Evolutionary conservation across 2,888 invertebrate species (phyloP), one percentile per base, ranked within the genome.

Genomic region (Himalopsyche anomala): DNA sequence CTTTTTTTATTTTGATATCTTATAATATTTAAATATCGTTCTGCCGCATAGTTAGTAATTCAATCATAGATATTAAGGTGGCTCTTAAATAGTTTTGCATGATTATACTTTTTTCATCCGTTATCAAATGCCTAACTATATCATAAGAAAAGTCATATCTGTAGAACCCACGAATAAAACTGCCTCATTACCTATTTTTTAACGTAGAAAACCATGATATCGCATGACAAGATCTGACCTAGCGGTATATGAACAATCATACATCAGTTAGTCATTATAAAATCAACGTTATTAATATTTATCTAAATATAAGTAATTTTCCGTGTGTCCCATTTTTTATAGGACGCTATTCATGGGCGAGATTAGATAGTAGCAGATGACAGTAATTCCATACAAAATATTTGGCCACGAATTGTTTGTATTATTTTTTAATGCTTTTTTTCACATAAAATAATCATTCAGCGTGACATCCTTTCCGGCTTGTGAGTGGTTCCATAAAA

Each of bases 231-330:
- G 15, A 19, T 62, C 62, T 62, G 9, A 62, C 28, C 8, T 62
- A 62, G 28, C 19, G 62, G 19, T 19, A 62, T 62, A 62, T 19
- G 6, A 62, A 62, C 62, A 62, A 62, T 62, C 62, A 62, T 28
- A 28, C 28, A 28, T 5, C 51, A 51, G 51, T 62, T 6, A 62
- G 19, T 19, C 62, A 62, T 62, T 28, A n/a, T 62, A 62, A n/a
- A 62, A 62, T 62, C 62, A 62, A 62, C 19, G 40, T 85, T 81
- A 81, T 81, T 85, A 81, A 81, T 85, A 85, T 85, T 81, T 85
- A 85, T 85, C 62, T 28, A 81, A 51, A 74, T 69, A 85, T 42
- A 85, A 85, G 82, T 85, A 85, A 85, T 85, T 85, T 85, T 85
- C 85, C 80, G 56, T 82, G 85, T 85, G 79, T 74, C 54, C 82